Evolutionary conservation across 2,888 invertebrate species (phyloP).

Genomic region (Acrocyrtus sp.): DNA sequence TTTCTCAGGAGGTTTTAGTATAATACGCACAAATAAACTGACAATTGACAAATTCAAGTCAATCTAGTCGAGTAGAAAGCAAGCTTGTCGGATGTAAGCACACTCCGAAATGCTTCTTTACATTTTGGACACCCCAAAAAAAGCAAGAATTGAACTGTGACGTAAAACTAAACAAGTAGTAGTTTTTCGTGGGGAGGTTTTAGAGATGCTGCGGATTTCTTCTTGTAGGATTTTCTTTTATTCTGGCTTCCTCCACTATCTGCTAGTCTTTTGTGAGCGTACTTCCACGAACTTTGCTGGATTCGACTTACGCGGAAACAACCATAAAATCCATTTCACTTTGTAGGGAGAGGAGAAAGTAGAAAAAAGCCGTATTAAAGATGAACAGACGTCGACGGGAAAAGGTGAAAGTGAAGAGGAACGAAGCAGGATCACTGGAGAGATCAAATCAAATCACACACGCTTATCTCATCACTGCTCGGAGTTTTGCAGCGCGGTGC

Average conservation of each 20-base stretch:
- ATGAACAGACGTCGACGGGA: not conserved
- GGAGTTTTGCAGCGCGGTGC: not conserved
- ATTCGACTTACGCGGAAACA: conserved; percentile 12
- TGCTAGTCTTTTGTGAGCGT: conserved; percentile 7
- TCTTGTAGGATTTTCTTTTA: too few relatives aligned
- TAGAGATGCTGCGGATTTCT: too few relatives aligned
- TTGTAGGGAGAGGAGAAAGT: conserved; percentile 8
- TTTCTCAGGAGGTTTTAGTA: too few relatives aligned
- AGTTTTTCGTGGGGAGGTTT: not conserved
- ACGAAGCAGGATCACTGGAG: conserved; percentile 37
- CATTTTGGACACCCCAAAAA: too few relatives aligned
- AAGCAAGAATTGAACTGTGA: not conserved
- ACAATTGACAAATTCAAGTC: conserved; percentile 39
- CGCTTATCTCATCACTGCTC: conserved; percentile 50
- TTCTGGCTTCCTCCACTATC: not conserved
- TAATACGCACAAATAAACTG: conserved; percentile 4
- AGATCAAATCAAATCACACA: conserved; percentile 55
- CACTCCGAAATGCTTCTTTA: too few relatives aligned
- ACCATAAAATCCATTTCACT: conserved; percentile 44
- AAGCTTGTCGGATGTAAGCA: too few relatives aligned
- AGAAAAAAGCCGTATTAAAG: conserved; percentile 2
- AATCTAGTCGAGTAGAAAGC: not conserved
- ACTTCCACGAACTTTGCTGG: conserved; percentile 31
- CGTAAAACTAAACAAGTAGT: conserved; percentile 5
- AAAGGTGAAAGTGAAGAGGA: conserved; percentile 45